Evolutionary conservation across 2,797 vertebrate genomes (phyloP).

Genomic region (Tachyglossus aculeatus): DNA sequence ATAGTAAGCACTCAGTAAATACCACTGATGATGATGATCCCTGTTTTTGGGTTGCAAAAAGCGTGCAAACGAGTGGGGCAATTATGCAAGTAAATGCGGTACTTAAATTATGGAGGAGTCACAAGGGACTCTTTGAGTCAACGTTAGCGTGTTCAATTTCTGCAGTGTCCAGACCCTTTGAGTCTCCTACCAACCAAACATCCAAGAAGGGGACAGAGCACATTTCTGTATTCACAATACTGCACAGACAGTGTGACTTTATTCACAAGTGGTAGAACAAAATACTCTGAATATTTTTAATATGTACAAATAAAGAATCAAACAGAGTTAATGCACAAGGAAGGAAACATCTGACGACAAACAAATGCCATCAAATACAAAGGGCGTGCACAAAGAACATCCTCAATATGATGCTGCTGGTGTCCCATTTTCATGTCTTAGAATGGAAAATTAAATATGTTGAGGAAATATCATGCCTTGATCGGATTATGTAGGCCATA

Average conservation of each 20-base stretch:
- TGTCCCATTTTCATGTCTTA: conserved; percentile 58
- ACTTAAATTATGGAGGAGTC: no score
- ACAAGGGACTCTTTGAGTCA: no score
- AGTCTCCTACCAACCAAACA: background rate
- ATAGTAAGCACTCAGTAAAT: no score
- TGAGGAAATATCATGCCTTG: conserved; percentile 56
- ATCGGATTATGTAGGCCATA: conserved; percentile 51
- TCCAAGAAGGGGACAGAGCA: conserved; percentile 38
- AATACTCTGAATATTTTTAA: conserved; percentile 77
- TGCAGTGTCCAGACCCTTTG: no score
- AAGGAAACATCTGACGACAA: conserved; percentile 41
- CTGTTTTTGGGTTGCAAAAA: no score
- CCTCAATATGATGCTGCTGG: conserved; percentile 66
- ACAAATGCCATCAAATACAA: conserved; percentile 60
- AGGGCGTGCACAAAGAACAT: conserved; percentile 63
- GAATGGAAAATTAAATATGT: conserved; percentile 53
- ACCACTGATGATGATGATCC: no score
- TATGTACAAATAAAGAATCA: conserved; percentile 76
- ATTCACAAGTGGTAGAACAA: conserved; percentile 85
- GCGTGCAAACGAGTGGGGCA: no score
- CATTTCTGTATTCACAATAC: conserved; percentile 63
- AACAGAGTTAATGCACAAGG: conserved; percentile 53
- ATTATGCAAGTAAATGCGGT: no score
- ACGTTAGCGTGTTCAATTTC: no score
- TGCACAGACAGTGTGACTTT: conserved; percentile 80